phyloP scores from a whole-genome alignment of 2,113 vertebrate genomes.

The Hyaena hyaena region DNA sequence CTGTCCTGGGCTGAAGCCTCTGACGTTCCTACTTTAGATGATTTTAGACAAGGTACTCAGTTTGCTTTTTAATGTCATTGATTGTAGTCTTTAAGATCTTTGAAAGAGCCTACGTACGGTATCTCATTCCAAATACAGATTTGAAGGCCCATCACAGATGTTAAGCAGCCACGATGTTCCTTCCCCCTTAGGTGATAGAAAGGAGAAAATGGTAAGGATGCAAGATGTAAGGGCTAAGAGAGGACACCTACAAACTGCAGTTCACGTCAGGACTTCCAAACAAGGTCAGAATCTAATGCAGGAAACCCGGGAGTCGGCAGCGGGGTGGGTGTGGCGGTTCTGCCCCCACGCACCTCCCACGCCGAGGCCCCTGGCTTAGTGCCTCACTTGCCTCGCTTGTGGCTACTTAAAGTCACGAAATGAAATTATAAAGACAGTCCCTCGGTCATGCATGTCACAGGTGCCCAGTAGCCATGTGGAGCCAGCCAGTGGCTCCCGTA shows the following conservation, averaged over 20 bases:
- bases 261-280: not conserved
- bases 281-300: not conserved
- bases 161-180: not conserved
- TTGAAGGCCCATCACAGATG: not conserved
- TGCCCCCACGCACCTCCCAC: not conserved
- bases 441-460: not conserved
- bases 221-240: not conserved
- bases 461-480: accelerated
- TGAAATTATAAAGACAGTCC: not conserved
- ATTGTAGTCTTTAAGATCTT: not conserved
- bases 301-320: not conserved
- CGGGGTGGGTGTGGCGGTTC: accelerated
- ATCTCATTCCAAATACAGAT: not conserved
- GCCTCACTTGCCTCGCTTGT: not conserved
- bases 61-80: not conserved
- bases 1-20: not conserved
- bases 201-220: not conserved
- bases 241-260: accelerated
- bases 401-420: not conserved
- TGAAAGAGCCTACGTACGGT: accelerated
- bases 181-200: not conserved
- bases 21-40: accelerated
- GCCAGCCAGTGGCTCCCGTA: accelerated
- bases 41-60: not conserved
- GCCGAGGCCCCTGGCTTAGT: accelerated